Conservation (phyloP, 2,113 vertebrate species). For the Sakesphorus luctuosus region DNA sequence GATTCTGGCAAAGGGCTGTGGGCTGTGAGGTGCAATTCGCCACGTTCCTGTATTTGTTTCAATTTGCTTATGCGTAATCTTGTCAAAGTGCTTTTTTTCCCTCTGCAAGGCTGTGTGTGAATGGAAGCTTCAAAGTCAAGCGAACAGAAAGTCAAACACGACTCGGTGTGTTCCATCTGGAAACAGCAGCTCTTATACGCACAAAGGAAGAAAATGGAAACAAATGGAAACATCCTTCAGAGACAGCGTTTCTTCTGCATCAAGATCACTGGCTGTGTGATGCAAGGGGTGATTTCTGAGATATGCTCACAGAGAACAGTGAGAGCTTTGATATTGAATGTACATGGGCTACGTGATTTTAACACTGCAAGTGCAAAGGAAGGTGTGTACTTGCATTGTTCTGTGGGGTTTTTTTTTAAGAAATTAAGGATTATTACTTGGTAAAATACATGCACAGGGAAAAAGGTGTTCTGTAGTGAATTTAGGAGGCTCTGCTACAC, state of each 20-base stretch:
- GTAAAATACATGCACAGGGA: background rate
- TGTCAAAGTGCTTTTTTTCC: background rate
- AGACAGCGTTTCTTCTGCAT: background rate
- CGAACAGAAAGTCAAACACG: background rate
- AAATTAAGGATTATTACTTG: constrained; percentile 1
- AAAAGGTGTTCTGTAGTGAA: background rate
- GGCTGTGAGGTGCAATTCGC: background rate
- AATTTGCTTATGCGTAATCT: background rate
- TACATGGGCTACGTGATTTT: background rate
- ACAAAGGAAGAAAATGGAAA: constrained; percentile 7
- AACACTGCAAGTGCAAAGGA: background rate
- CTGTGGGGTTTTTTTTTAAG: background rate
- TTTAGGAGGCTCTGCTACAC: background rate
- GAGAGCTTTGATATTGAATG: background rate
- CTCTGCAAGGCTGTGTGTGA: background rate
- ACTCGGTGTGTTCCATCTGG: background rate
- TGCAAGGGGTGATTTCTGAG: constrained; percentile 3
- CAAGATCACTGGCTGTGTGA: background rate
- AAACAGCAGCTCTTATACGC: background rate
- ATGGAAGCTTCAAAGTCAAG: background rate
- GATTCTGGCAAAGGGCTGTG: background rate
- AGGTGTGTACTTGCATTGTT: background rate
- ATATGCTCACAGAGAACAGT: background rate
- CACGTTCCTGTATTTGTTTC: background rate
- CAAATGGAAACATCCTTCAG: constrained; percentile 11